phyloP scores from a whole-genome alignment of 2,797 vertebrate genomes.

The Pangasius krempfi region DNA sequence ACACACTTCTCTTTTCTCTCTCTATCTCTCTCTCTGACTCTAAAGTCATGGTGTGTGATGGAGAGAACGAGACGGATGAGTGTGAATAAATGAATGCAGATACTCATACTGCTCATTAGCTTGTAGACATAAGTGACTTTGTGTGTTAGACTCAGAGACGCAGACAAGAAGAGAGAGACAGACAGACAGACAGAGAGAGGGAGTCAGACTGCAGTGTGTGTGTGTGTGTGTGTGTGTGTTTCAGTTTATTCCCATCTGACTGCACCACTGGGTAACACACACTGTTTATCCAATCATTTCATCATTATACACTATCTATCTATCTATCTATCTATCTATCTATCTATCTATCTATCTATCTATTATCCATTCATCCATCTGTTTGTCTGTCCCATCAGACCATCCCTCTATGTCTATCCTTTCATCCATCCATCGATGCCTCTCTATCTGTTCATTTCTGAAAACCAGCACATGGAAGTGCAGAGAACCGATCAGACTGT shows the following conservation, averaged over 20 bases:
- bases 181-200: not conserved
- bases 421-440: not conserved
- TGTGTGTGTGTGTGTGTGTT: conserved; percentile 17
- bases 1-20: not conserved
- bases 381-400: too few species aligned
- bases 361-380: not conserved
- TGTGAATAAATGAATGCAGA: not conserved
- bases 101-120: not conserved
- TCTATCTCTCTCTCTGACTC: too few species aligned
- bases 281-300: not conserved
- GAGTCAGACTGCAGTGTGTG: not conserved
- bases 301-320: not conserved
- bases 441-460: not conserved
- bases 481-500: not conserved
- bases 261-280: not conserved
- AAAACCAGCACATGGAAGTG: not conserved
- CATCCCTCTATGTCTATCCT: not conserved
- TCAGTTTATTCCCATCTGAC: conserved; percentile 3
- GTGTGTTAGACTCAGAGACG: not conserved
- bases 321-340: not conserved
- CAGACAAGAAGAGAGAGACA: not conserved
- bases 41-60: not conserved
- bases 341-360: not conserved
- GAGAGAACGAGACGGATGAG: not conserved
- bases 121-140: not conserved